phyloP scores from a whole-genome alignment of 2,113 vertebrate species.

The Malurus elegans region DNA sequence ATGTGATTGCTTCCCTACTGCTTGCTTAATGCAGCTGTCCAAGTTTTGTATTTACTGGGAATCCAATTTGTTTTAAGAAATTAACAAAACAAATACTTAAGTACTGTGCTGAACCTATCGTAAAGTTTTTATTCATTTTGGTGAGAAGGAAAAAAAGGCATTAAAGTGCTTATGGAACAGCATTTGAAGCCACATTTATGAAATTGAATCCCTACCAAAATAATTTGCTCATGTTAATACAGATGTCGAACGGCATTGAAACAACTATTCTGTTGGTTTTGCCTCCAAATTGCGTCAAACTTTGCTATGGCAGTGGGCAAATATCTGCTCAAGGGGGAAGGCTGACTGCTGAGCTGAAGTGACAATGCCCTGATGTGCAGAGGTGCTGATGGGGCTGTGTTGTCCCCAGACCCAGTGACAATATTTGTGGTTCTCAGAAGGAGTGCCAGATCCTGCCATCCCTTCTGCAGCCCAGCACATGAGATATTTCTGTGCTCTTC shows the following conservation, averaged over 20 bases:
- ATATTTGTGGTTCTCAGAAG: not conserved
- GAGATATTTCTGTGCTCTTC: not conserved
- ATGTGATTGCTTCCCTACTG: slow-evolving; percentile 76
- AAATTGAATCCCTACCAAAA: slow-evolving; percentile 71
- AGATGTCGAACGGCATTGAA: not conserved
- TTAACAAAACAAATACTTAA: slow-evolving; percentile 79
- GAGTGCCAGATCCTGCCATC: not conserved
- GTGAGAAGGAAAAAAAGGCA: slow-evolving; percentile 25
- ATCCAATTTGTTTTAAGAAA: slow-evolving; percentile 80
- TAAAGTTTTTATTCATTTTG: slow-evolving; percentile 77
- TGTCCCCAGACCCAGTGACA: not conserved
- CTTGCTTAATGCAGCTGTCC: slow-evolving; percentile 75
- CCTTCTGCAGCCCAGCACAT: not conserved
- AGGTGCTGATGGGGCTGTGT: not conserved
- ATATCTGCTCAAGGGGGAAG: not conserved
- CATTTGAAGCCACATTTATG: slow-evolving; percentile 68
- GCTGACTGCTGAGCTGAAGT: not conserved
- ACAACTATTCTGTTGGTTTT: not conserved
- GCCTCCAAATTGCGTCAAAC: not conserved
- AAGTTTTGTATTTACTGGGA: slow-evolving; percentile 75
- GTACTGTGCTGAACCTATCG: slow-evolving; percentile 56
- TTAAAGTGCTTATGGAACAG: slow-evolving; percentile 54
- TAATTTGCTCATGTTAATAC: slow-evolving; percentile 36
- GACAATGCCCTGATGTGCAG: not conserved
- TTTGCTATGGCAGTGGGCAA: not conserved